Base-by-base conservation (phyloP, 2,888 invertebrate genomes). In the Clanis bilineata region DNA sequence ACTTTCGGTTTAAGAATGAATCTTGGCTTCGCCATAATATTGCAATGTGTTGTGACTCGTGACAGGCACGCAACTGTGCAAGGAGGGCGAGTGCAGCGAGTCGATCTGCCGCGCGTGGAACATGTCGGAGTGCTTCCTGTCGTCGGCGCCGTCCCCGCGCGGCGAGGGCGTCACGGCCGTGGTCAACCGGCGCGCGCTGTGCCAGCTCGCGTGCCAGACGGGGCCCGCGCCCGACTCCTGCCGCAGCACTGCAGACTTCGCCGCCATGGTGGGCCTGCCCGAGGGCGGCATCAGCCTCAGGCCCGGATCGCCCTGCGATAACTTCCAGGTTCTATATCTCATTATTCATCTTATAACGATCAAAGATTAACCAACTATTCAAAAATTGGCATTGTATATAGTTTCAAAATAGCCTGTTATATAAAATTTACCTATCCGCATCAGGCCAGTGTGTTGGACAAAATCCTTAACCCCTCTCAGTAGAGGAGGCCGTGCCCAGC, bases 241-340 rank as follows among this genome's bases (percentile, higher is more conserved):
- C 79, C 93, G 95, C 64, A 97, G 97, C 80, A 98, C 98, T 2
- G 97, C 97, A 55, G 97, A 97, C 83, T 97, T 98, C 86, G 96
- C 97, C 0, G 86, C 93, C 9, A 79, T 93, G 23, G 95, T 96
- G 23, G 95, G 95, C 25, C 85, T 97, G 72, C 96, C 97, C 0
- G 86, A 88, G 0, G 97, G 96, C 12, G 97, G 97, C 15, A 97
- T 97, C 68, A 97, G 96, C 72, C 89, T 99, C 66, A 93, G 98
- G 57, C 98, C 98, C 5, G 99, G 99, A 22, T 98, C 99, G 56
- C 99, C 99, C 0, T 99, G 99, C 87, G 98, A 99, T 88, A 98
- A 99, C 90, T 99, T 98, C 93, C 97, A 97, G 94, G 96, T 96
- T 10, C 1, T 23, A 12, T 15, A 5, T 6, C 6, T 36, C 7